Percentiles rank a stretch among this genome's conserved stretches.
Conservation (phyloP, 2,113 vertebrate species). For the Microcebus jonahi region DNA sequence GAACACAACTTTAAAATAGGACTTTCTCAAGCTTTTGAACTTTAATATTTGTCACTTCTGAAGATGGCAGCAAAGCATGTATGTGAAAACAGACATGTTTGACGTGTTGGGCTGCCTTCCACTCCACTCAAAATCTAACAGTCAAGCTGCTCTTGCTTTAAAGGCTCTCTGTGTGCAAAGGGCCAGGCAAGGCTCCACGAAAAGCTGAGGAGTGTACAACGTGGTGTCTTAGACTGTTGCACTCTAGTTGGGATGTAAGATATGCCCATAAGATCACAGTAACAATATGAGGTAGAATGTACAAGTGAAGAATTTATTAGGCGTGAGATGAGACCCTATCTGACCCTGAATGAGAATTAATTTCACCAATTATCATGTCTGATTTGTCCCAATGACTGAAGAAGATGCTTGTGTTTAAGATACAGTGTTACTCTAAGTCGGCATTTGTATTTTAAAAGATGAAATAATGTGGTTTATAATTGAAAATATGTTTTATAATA, state of each 20-base stretch:
- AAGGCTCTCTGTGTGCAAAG: neutral
- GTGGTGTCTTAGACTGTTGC: neutral
- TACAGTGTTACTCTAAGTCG: neutral
- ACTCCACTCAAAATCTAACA: neutral
- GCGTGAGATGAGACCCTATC: neutral
- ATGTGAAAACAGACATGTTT: neutral
- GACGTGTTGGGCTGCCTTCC: neutral
- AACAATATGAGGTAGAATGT: rapidly evolving
- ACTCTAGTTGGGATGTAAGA: neutral
- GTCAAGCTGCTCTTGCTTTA: neutral
- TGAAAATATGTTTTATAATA: neutral
- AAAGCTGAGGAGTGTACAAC: neutral
- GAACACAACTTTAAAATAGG: neutral
- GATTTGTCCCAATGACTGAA: neutral
- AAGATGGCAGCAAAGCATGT: neutral
- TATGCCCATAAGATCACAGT: neutral
- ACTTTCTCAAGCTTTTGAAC: neutral
- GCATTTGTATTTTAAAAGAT: neutral
- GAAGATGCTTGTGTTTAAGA: neutral
- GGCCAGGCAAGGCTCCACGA: neutral
- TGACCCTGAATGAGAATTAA: neutral
- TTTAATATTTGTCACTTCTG: neutral
- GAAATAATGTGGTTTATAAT: neutral
- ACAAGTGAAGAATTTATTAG: neutral
- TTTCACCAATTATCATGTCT: neutral